phyloP scores from a whole-genome alignment of 2,888 invertebrate species.

The Caenorhabditis doughertyi region DNA sequence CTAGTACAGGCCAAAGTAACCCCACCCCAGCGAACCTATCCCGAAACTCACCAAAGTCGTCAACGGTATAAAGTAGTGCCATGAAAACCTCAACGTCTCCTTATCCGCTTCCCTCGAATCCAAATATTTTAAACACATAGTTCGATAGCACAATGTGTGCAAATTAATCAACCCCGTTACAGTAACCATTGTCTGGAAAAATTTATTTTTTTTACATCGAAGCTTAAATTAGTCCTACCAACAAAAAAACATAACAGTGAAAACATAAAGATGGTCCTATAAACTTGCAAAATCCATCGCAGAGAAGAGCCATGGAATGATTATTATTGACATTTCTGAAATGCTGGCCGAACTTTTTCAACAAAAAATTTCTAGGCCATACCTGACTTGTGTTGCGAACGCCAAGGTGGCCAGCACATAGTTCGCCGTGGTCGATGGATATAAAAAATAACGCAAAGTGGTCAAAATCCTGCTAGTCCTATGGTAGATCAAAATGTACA shows the following conservation, averaged over 20 bases:
- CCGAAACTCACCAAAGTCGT: not conserved
- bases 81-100: not conserved
- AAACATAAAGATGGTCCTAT: constrained; percentile 31
- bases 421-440: constrained; percentile 8
- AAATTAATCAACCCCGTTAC: constrained; percentile 33
- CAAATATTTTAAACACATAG: constrained; percentile 16
- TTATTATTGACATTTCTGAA: constrained; percentile 48
- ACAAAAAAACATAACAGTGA: constrained; percentile 24
- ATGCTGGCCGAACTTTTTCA: not conserved
- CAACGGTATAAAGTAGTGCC: constrained; percentile 18
- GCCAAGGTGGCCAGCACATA: constrained; percentile 26
- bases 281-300: constrained; percentile 42
- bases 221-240: not conserved
- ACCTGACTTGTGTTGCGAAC: constrained; percentile 38
- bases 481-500: constrained; percentile 26
- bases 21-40: too few relatives aligned
- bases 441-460: constrained; percentile 31
- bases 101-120: not conserved
- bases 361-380: not conserved
- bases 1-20: too few relatives aligned
- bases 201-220: not conserved
- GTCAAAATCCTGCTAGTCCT: constrained; percentile 23
- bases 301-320: constrained; percentile 38
- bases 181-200: constrained; percentile 14
- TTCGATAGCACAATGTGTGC: constrained; percentile 38